Evolutionary conservation across 2,888 invertebrate species (phyloP).

Genomic region (Anthophora plumipes): DNA sequence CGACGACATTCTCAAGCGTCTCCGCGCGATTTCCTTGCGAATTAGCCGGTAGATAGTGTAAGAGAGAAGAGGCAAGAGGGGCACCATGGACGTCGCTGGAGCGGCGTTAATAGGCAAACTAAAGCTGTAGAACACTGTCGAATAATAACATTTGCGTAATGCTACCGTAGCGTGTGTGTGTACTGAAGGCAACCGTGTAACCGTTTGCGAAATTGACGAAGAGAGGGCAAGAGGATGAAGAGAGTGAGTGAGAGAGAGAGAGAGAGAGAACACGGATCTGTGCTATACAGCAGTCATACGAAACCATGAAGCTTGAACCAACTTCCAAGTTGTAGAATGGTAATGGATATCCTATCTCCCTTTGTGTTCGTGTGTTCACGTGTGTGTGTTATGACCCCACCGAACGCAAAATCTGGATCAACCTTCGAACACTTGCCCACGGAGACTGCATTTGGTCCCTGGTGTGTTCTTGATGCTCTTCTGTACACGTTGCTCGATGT

Average conservation of each 20-base stretch:
- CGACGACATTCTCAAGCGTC: neutral
- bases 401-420: slow-evolving; percentile 43
- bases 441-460: slow-evolving; percentile 10
- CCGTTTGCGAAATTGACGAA: slow-evolving; percentile 41
- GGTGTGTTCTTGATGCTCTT: neutral
- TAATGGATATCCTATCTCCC: slow-evolving; percentile 43
- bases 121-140: slow-evolving; percentile 11
- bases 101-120: slow-evolving; percentile 17
- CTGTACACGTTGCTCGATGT: neutral
- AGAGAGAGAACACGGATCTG: too few species aligned
- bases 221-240: neutral
- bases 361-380: too few species aligned
- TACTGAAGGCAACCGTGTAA: neutral
- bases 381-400: neutral
- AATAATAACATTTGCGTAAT: slow-evolving; percentile 60
- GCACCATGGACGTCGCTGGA: neutral
- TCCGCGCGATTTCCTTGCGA: slow-evolving; percentile 10
- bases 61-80: neutral
- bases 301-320: slow-evolving; percentile 43
- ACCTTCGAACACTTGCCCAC: slow-evolving; percentile 31
- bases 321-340: slow-evolving; percentile 43
- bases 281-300: slow-evolving; percentile 37
- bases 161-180: slow-evolving; percentile 15
- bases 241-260: neutral
- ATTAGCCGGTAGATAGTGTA: neutral